Evolutionary conservation across 64 coral and sea anemone species (phyloP).

Genomic region (Montipora foliosa): DNA sequence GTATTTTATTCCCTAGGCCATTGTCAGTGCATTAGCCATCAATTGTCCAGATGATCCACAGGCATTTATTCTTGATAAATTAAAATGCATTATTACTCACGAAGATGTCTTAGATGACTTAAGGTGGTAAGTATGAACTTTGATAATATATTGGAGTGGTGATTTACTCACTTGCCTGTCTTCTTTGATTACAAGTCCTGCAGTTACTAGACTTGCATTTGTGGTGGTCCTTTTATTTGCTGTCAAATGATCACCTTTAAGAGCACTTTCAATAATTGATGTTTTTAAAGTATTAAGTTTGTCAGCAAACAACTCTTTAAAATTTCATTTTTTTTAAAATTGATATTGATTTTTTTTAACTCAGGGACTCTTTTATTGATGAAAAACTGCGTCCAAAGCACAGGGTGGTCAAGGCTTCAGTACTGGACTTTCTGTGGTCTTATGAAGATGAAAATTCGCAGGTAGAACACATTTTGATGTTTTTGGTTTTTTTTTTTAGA

Average conservation of each 20-base stretch:
- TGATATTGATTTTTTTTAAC: neutral
- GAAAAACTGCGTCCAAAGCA: slow-evolving; percentile 68
- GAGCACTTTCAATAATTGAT: too few species aligned
- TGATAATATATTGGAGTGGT: too few species aligned
- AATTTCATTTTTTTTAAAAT: neutral
- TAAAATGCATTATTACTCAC: slow-evolving; percentile 68
- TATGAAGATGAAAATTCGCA: slow-evolving; percentile 99
- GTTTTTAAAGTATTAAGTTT: too few species aligned
- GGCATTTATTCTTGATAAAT: slow-evolving; percentile 87
- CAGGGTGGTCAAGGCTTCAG: slow-evolving; percentile 58
- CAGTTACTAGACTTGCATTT: too few species aligned
- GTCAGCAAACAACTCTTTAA: neutral
- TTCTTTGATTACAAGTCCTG: too few species aligned
- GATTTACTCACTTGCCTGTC: too few species aligned
- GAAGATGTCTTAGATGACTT: slow-evolving; percentile 75
- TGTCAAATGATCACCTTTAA: too few species aligned
- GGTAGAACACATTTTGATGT: slow-evolving; percentile 31
- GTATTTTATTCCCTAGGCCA: slow-evolving; percentile 49
- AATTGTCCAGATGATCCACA: slow-evolving; percentile 92
- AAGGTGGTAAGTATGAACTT: slow-evolving; percentile 69
- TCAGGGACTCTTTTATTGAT: slow-evolving; percentile 94
- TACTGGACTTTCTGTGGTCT: slow-evolving; percentile 92
- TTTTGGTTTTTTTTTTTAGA: too few species aligned
- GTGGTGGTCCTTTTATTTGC: too few species aligned
- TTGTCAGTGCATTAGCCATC: slow-evolving; percentile 90